Conservation (phyloP, 2,113 vertebrate genomes). For the Xenopus tropicalis region DNA sequence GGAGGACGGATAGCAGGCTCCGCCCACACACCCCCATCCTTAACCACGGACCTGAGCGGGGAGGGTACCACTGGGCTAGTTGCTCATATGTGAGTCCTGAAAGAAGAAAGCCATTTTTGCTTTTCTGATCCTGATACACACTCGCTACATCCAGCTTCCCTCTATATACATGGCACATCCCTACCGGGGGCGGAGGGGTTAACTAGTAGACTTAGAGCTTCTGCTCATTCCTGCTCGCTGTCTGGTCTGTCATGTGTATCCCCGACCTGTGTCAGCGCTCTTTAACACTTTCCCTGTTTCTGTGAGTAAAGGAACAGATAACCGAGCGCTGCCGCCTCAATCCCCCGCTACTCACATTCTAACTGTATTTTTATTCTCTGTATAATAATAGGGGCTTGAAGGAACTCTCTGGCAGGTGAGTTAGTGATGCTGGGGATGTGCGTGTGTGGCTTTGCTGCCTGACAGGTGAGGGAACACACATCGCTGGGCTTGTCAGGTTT, state of each 20-base stretch:
- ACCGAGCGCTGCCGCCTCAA: no score
- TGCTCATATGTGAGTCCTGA: slow-evolving; percentile 63
- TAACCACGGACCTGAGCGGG: slow-evolving; percentile 70
- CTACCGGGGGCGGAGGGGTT: slow-evolving; percentile 6
- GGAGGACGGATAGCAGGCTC: slow-evolving; percentile 74
- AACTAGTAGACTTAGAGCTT: background rate
- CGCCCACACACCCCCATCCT: slow-evolving; percentile 66
- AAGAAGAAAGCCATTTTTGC: slow-evolving; percentile 64
- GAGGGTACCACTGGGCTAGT: slow-evolving; percentile 61
- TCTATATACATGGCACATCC: slow-evolving; percentile 32
- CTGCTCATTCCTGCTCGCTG: background rate
- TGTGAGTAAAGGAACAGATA: no score
- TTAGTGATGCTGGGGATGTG: no score
- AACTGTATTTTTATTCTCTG: no score
- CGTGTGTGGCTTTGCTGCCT: no score
- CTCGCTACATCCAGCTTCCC: slow-evolving; percentile 40
- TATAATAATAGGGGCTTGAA: no score
- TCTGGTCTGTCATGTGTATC: background rate
- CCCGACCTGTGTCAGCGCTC: no score
- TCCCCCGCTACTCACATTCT: no score
- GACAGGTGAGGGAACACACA: no score
- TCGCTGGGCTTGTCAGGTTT: no score
- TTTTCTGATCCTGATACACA: slow-evolving; percentile 14
- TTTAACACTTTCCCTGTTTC: no score
- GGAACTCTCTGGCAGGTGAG: no score